phyloP scores from a whole-genome alignment of 2,113 vertebrate species.

The Cichladusa arquata region DNA sequence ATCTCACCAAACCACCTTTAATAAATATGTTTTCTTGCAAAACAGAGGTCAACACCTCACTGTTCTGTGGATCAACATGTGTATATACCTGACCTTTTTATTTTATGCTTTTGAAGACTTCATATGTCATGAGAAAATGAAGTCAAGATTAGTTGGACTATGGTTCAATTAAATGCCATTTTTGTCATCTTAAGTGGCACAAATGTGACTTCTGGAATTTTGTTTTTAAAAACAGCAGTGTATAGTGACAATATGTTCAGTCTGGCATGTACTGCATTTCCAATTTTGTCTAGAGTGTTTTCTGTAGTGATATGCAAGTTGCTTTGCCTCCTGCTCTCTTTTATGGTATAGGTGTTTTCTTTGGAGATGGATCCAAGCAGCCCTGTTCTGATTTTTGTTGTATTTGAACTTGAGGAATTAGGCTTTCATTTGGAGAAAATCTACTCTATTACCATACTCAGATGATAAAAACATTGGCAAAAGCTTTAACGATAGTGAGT shows the following conservation, averaged over 20 bases:
- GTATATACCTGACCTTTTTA: background rate
- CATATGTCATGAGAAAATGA: background rate
- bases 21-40: background rate
- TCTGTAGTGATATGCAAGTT: background rate
- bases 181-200: background rate
- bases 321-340: background rate
- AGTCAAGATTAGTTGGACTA: background rate
- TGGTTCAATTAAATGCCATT: background rate
- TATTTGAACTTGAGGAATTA: slow-evolving; percentile 25
- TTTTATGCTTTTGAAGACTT: background rate
- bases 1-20: background rate
- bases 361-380: slow-evolving; percentile 56
- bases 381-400: background rate
- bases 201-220: background rate
- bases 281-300: background rate
- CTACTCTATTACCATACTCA: background rate
- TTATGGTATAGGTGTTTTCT: slow-evolving; percentile 28
- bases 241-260: background rate
- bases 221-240: background rate
- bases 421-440: slow-evolving; percentile 37
- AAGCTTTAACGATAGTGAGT: slow-evolving; percentile 46
- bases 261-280: slow-evolving; percentile 18
- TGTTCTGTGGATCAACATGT: background rate
- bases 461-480: slow-evolving; percentile 51
- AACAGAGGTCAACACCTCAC: background rate